Evolutionary conservation across 2,797 vertebrate species (phyloP), one percentile per base, ranked within the genome.

Genomic region (Lateolabrax maculatus): DNA sequence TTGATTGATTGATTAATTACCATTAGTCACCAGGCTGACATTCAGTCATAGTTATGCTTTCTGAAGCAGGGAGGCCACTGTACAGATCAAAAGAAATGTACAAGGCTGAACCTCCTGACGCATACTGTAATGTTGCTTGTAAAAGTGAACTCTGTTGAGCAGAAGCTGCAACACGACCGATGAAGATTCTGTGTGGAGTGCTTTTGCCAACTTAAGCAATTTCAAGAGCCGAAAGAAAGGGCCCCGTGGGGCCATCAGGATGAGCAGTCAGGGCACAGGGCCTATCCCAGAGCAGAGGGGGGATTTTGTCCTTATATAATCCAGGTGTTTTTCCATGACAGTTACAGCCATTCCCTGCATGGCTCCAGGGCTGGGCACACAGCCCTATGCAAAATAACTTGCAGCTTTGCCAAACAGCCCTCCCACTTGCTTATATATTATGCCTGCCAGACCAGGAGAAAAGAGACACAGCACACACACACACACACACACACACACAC

Each of bases 251-350:
- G 53, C 39, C 36, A 36, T 36, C 5, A 49, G 19, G 43, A 21
- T 69, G 21, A 77, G 63, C 56, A 34, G 60, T 70, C 71, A 34
- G 75, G 77, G 65, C 37, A 21, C 18, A 19, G 25, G 23, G 56
- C 55, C 27, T 57, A 9, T 69, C 77, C 81, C 39, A 63, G 43
- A 63, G 58, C 5, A 0, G 34, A 25, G 31, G 76, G 87, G 92
- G 90, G 83, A 77, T 89, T 93, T 92, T 93, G 53, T 79, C 79
- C 79, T 94, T 92, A 93, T 92, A 90, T 95, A 93, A 94, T 94
- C 92, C 95, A 95, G 96, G 95, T 95, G 95, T 95, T 96, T 95
- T 95, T 95, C 93, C 92, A 75, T 94, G 95, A 91, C 95, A 91
- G 96, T 96, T 96, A 91, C 85, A 95, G 88, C 83, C 87, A 90